Conservation (phyloP, 2,888 invertebrate genomes). For the Hoplodrina ambigua region DNA sequence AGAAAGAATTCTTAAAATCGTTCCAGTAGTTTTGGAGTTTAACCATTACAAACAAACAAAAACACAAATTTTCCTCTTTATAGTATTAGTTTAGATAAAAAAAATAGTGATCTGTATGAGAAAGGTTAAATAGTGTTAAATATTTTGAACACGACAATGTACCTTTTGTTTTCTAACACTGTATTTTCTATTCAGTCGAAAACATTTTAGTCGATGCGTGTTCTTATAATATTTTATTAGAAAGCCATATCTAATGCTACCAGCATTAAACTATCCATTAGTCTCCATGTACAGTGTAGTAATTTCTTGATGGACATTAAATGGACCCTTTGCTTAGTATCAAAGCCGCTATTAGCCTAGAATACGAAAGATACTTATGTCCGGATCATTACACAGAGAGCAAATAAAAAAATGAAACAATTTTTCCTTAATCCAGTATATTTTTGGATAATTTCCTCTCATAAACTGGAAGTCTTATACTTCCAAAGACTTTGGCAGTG, state of each 20-base stretch:
- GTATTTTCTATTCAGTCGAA: too few relatives aligned
- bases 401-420: constrained; percentile 35
- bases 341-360: constrained; percentile 43
- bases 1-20: too few relatives aligned
- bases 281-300: constrained; percentile 9
- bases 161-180: too few relatives aligned
- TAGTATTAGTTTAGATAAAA: too few relatives aligned
- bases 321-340: constrained; percentile 27
- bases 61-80: too few relatives aligned
- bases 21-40: too few relatives aligned
- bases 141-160: too few relatives aligned
- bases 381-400: constrained; percentile 42
- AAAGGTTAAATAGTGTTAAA: too few relatives aligned
- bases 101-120: too few relatives aligned
- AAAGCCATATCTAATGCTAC: neutral
- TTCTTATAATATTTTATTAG: constrained; percentile 2
- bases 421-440: neutral
- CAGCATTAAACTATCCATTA: constrained; percentile 15
- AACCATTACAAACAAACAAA: too few relatives aligned
- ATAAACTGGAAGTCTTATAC: constrained; percentile 2
- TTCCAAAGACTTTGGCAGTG: constrained; percentile 2
- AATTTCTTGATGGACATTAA: constrained; percentile 24
- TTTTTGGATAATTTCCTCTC: constrained; percentile 6
- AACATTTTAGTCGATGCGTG: too few relatives aligned
- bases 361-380: constrained; percentile 29